phyloP scores from a whole-genome alignment of 2,888 invertebrate species.

The Phlogophora meticulosa region DNA sequence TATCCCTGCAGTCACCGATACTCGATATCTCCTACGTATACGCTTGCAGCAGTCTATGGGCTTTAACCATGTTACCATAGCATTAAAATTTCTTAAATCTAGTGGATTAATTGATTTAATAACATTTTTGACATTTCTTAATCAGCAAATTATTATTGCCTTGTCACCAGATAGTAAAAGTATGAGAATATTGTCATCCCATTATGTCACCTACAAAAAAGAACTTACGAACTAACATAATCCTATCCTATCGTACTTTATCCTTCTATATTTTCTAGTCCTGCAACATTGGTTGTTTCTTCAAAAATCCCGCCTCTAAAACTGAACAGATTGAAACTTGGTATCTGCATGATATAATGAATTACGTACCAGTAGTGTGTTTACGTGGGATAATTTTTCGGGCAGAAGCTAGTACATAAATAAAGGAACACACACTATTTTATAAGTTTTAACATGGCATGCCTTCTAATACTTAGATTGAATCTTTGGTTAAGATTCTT shows the following conservation, averaged over 20 bases:
- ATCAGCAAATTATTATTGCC: constrained; percentile 23
- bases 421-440: too few relatives aligned
- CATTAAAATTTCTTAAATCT: constrained; percentile 14
- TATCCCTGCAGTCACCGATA: constrained; percentile 51
- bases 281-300: too few relatives aligned
- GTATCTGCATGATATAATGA: too few relatives aligned
- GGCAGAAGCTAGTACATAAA: too few relatives aligned
- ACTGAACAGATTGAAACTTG: too few relatives aligned
- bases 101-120: constrained; percentile 26
- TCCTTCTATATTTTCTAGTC: too few relatives aligned
- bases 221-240: constrained; percentile 17
- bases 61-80: constrained; percentile 44
- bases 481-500: constrained; percentile 59
- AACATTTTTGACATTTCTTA: constrained; percentile 12
- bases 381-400: too few relatives aligned
- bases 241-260: constrained; percentile 14
- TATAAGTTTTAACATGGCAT: too few relatives aligned
- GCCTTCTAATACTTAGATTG: constrained; percentile 49
- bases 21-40: constrained; percentile 29
- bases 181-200: constrained; percentile 4
- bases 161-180: constrained; percentile 4
- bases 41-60: background rate
- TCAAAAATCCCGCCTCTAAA: too few relatives aligned
- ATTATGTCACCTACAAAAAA: constrained; percentile 19
- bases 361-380: too few relatives aligned